phyloP scores from a whole-genome alignment of 2,888 invertebrate genomes.

The Caenorhabditis sp. region DNA sequence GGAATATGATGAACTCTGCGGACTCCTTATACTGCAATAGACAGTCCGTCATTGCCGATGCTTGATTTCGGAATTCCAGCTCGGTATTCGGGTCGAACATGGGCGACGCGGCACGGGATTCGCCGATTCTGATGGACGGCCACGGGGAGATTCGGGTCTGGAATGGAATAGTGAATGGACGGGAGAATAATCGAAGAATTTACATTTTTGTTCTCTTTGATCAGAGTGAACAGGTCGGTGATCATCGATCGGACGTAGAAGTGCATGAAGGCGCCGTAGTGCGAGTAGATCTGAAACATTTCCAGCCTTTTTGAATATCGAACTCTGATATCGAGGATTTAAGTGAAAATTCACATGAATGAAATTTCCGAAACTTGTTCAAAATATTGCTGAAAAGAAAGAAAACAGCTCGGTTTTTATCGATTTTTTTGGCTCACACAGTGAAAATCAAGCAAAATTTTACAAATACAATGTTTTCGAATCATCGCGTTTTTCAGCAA shows the following conservation, averaged over 20 bases:
- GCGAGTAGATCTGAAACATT: conserved; percentile 76
- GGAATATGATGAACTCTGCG: conserved; percentile 73
- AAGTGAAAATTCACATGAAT: too few relatives aligned
- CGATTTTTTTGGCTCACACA: too few relatives aligned
- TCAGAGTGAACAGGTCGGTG: conserved; percentile 70
- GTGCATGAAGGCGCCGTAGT: conserved; percentile 78
- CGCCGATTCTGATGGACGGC: conserved; percentile 71
- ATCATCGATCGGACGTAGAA: conserved; percentile 80
- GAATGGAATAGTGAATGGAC: neutral
- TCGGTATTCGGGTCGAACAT: conserved; percentile 77
- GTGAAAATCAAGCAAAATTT: too few relatives aligned
- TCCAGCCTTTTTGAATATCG: too few relatives aligned
- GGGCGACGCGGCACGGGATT: conserved; percentile 57
- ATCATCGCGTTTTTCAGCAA: too few relatives aligned
- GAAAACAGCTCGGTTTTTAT: too few relatives aligned
- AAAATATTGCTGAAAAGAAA: too few relatives aligned
- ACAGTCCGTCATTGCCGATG: conserved; percentile 80
- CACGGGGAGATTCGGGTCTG: conserved; percentile 72
- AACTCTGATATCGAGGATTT: too few relatives aligned
- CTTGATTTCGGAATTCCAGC: conserved; percentile 80
- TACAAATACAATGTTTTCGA: too few relatives aligned
- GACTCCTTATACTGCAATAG: conserved; percentile 77
- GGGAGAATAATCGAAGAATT: neutral
- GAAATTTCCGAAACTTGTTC: too few relatives aligned
- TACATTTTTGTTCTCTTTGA: conserved; percentile 64